Conservation (phyloP, 2,113 vertebrate species). For the Anguilla rostrata region DNA sequence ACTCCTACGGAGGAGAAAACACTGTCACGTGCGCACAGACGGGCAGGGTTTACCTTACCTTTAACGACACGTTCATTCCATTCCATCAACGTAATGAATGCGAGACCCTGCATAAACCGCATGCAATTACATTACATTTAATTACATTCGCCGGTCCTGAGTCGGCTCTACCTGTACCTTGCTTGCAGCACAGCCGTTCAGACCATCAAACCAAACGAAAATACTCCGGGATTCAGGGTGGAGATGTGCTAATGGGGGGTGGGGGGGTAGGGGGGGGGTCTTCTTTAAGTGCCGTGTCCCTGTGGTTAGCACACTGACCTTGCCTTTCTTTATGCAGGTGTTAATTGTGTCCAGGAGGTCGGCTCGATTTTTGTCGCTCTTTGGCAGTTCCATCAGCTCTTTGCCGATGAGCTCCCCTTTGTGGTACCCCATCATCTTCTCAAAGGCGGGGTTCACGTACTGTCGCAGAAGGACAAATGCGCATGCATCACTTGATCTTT, state of each 20-base stretch:
- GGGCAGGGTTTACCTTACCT: neutral
- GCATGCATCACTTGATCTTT: neutral
- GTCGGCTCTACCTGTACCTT: too few species aligned
- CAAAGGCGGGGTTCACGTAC: slow-evolving; percentile 96
- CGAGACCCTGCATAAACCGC: neutral
- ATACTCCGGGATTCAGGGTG: neutral
- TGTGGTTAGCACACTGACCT: slow-evolving; percentile 67
- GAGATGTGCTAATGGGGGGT: neutral
- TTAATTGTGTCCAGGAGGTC: slow-evolving; percentile 92
- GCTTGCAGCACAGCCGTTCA: neutral
- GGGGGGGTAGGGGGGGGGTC: too few species aligned
- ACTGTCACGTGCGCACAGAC: neutral
- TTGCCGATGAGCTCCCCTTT: slow-evolving; percentile 92
- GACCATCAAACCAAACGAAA: neutral
- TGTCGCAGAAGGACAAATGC: slow-evolving; percentile 48
- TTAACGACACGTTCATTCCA: neutral
- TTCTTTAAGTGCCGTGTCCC: neutral
- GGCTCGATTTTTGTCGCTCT: slow-evolving; percentile 84
- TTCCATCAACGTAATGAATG: neutral
- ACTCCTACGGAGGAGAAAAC: slow-evolving; percentile 74
- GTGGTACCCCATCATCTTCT: slow-evolving; percentile 92
- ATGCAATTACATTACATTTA: neutral
- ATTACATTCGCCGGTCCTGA: too few species aligned
- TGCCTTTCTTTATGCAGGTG: slow-evolving; percentile 89
- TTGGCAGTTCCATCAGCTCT: slow-evolving; percentile 85